These are phyloP conservation scores for Microchrysa polita DNA, from an alignment of 2,888 invertebrate species.

Conservation along the genomic window DNA sequence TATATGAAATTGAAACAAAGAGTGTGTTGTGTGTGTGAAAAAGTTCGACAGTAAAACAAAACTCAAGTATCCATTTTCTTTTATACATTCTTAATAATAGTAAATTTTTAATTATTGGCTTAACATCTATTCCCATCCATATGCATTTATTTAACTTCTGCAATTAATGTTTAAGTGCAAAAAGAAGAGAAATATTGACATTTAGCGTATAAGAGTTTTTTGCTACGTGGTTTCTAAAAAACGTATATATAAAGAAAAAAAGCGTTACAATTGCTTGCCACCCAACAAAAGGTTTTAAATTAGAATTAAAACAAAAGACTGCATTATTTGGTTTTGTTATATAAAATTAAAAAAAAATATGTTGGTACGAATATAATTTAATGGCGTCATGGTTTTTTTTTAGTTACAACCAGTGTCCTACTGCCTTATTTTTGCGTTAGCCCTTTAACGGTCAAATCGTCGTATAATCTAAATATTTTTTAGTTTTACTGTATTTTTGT, in stretches of 20 bases:
- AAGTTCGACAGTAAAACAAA: constrained; percentile 55
- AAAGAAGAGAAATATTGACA: no score
- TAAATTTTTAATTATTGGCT: no score
- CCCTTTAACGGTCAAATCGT: constrained; percentile 34
- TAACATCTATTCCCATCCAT: no score
- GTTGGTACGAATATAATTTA: neutral
- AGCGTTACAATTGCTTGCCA: no score
- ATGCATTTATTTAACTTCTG: no score
- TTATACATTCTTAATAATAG: neutral
- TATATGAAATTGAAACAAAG: no score
- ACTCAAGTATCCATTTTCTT: constrained; percentile 37
- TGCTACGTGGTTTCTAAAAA: neutral
- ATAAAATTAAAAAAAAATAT: no score
- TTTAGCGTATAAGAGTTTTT: neutral
- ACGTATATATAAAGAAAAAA: constrained; percentile 7
- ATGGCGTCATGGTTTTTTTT: constrained; percentile 18
- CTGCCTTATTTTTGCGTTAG: neutral
- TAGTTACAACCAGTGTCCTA: constrained; percentile 6
- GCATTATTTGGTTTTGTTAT: constrained; percentile 34
- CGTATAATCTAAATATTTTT: neutral
- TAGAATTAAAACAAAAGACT: constrained; percentile 24
- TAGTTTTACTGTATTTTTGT: constrained; percentile 4
- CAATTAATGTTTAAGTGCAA: no score
- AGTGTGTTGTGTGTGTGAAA: constrained; percentile 26
- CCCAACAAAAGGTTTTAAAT: neutral